Conservation (phyloP, 2,113 vertebrate species). For the Odontophorus gujanensis region DNA sequence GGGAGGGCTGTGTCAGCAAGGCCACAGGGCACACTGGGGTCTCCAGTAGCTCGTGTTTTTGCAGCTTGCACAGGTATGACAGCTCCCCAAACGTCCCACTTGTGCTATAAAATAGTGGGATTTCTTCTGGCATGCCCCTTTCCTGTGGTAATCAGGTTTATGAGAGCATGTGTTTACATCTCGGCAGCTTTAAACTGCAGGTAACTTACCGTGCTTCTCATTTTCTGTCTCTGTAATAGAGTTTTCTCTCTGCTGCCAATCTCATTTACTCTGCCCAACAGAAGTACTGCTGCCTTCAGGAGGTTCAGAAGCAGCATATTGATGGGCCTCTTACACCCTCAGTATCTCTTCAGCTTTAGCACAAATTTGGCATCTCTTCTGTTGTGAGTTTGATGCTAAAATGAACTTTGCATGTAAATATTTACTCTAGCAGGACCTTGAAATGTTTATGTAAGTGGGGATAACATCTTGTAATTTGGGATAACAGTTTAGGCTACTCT, state of each 20-base stretch:
- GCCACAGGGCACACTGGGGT: not conserved
- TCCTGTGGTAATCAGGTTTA: constrained; percentile 7
- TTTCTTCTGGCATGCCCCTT: constrained; percentile 18
- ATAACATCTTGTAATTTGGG: constrained; percentile 61
- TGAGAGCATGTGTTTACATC: not conserved
- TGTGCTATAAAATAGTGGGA: not conserved
- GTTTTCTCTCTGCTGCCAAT: constrained; percentile 39
- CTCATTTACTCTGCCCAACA: not conserved
- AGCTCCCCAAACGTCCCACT: not conserved
- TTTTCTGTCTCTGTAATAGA: constrained; percentile 31
- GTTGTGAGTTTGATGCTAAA: constrained; percentile 6
- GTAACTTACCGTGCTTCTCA: constrained; percentile 7
- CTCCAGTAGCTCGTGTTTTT: constrained; percentile 34
- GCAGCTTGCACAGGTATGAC: constrained; percentile 14
- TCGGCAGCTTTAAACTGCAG: not conserved
- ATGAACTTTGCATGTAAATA: constrained; percentile 59
- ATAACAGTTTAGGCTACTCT: constrained; percentile 66
- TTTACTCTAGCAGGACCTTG: constrained; percentile 30
- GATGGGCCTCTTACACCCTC: not conserved
- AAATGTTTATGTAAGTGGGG: constrained; percentile 47
- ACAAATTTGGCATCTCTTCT: constrained; percentile 4
- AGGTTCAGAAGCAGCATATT: constrained; percentile 23
- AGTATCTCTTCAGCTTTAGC: constrained; percentile 21
- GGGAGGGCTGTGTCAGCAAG: constrained; percentile 29
- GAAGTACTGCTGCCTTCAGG: constrained; percentile 20